These are phyloP conservation scores for Mormyrus iriodes DNA, from an alignment of 2,113 vertebrate species.

Conservation along the genomic window DNA sequence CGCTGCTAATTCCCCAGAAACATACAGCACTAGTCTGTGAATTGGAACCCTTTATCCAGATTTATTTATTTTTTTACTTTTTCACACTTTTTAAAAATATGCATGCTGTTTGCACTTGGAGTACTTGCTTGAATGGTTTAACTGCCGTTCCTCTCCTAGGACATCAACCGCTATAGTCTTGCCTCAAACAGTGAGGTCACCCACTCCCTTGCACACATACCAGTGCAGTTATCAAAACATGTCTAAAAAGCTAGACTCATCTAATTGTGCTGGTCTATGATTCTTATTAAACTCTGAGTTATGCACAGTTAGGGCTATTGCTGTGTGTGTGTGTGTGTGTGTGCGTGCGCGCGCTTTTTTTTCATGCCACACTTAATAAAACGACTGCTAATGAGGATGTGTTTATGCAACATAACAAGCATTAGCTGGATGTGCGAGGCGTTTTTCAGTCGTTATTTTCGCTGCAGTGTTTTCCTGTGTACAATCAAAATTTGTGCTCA, in stretches of 20 bases:
- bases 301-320: not conserved
- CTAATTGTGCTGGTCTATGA: not conserved
- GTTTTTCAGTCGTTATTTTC: conserved; percentile 11
- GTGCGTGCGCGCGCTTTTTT: not conserved
- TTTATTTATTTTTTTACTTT: not conserved
- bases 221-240: not conserved
- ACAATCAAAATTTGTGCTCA: conserved; percentile 17
- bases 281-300: conserved; percentile 2
- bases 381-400: not conserved
- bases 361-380: not conserved
- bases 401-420: conserved; percentile 7
- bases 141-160: not conserved
- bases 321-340: not conserved
- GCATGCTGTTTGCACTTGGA: not conserved
- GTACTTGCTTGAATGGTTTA: not conserved
- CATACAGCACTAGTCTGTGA: not conserved
- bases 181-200: not conserved
- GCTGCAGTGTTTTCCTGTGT: conserved; percentile 8
- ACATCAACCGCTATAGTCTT: not conserved
- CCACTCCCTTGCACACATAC: not conserved
- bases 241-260: not conserved
- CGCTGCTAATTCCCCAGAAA: not conserved
- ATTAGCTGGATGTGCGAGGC: not conserved
- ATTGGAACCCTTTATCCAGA: not conserved
- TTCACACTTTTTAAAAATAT: not conserved